Base-by-base conservation (phyloP, 2,797 vertebrate genomes). In the Myotis planiceps region DNA sequence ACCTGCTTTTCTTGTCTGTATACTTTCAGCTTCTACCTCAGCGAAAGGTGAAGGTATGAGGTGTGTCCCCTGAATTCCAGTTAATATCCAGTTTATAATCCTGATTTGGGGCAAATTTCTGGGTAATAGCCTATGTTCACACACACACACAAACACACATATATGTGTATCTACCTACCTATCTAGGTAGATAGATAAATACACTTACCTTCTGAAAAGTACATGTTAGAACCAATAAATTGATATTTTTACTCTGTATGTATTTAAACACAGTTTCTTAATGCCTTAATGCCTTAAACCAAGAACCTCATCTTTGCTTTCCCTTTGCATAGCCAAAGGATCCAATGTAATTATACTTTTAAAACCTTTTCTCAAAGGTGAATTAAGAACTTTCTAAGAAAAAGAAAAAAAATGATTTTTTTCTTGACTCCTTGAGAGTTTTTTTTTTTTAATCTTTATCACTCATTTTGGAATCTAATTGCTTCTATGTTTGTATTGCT, bases 21-120 rank as follows among this genome's bases (percentile, higher is more conserved):
- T 0, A 1, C 6, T 47, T 75, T 12, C 58, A 51, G 27, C 3
- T 80, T 71, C 60, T 10, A 27, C 7, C 27, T 58, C 9, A 94
- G 19, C 23, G 1, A n/a, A 81, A 92, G 0, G 15, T 39, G 4
- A 29, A 86, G 3, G 4, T 7, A 5, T 9, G 4, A 79, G 2
- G 7, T 8, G 6, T 5, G 8, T 1, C 2, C 3, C 2, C 4
- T 14, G 0, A 25, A 14, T 49, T 74, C 34, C 3, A 9, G 14
- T 49, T 16, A 74, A 69, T 51, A 65, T 47, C 3, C 29, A 83
- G 13, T 42, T 29, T 25, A 6, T 19, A 47, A 86, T 92, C 12
- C 18, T 58, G n/a, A 45, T 9, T 34, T 13, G 25, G 5, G 6
- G 2, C 13, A 65, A 4, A 60, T 58, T 51, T 79, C 83, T 51